Base-by-base conservation (phyloP, 2,797 vertebrate genomes). In the Sciaenops ocellatus region DNA sequence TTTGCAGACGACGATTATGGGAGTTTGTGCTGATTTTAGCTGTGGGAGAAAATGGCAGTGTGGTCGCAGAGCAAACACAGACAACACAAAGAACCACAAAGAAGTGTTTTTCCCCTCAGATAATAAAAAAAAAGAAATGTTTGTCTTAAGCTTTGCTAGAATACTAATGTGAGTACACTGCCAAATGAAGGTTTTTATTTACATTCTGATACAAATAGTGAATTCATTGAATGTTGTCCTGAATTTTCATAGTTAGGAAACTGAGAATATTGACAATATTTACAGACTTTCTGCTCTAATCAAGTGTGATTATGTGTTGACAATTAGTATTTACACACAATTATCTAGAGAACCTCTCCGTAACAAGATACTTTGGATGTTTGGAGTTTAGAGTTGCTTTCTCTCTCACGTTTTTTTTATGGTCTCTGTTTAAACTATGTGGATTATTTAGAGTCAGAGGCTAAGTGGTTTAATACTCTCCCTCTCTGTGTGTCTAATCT, bases 401-500 rank as follows among this genome's bases (percentile, higher is more conserved):
- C 63, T 59, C 63, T 10, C 8, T 79, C 47, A 17, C 5, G 2
- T 20, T 64, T 60, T 28, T 72, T 66, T 47, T 51, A 2, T 54
- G n/a, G 65, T 64, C 56, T 66, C 38, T 54, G 20, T 87, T 61
- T 47, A 84, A 88, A 90, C 87, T 76, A 1, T 59, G 69, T 48
- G 75, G 88, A 87, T 92, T 88, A 91, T 76, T 87, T 22, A 15
- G 73, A 78, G 76, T 78, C 69, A 34, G 54, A 77, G 82, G 71
- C 68, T 89, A 86, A 92, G 85, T 68, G 75, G 87, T 90, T 92
- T 87, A 90, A 77, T 79, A 28, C 62, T 48, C 62, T 51, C 55
- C 13, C 26, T 16, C 71, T 69, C 64, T 55, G 41, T 73, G 63
- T 47, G 42, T 78, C 26, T 87, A 80, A 87, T 86, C 85, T 57